Conservation (phyloP, 2,113 vertebrate species). For the Phainopepla nitens region DNA sequence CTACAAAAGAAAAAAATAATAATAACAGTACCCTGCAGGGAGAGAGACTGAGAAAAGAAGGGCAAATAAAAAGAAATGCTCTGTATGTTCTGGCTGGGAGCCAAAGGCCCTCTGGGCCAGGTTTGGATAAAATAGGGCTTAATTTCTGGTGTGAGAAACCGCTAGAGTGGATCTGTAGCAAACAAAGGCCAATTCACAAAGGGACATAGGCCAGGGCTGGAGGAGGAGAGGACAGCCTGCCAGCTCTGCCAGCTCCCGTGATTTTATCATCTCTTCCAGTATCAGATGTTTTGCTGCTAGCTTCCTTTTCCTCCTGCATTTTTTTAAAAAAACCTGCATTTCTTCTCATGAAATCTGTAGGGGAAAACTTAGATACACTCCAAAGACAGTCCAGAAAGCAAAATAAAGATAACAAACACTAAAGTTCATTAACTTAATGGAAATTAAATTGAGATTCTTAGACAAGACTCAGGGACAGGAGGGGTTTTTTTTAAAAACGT, state of each 20-base stretch:
- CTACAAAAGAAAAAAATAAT: neutral
- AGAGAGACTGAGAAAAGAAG: slow-evolving; percentile 9
- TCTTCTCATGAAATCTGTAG: neutral
- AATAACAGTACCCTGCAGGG: neutral
- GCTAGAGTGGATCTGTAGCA: slow-evolving; percentile 17
- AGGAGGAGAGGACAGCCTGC: slow-evolving; percentile 36
- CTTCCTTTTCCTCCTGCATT: neutral
- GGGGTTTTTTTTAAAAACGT: accelerated
- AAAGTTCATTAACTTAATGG: neutral
- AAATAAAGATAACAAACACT: neutral
- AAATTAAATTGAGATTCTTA: neutral
- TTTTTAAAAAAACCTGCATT: neutral
- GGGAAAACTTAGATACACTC: neutral
- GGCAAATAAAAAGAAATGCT: slow-evolving; percentile 14
- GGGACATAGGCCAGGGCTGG: neutral
- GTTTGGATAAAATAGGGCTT: slow-evolving; percentile 46
- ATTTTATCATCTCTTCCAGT: neutral
- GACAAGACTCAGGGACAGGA: neutral
- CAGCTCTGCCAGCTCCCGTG: slow-evolving; percentile 10
- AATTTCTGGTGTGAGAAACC: slow-evolving; percentile 54
- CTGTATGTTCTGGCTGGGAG: slow-evolving; percentile 28
- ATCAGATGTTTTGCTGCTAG: neutral
- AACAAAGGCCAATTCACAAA: slow-evolving; percentile 57
- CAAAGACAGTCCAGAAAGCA: neutral
- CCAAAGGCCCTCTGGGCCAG: slow-evolving; percentile 47